Evolutionary conservation across 2,888 invertebrate species (phyloP), one percentile per base, ranked within the genome.

Genomic region (Lasioglossum lativentre): DNA sequence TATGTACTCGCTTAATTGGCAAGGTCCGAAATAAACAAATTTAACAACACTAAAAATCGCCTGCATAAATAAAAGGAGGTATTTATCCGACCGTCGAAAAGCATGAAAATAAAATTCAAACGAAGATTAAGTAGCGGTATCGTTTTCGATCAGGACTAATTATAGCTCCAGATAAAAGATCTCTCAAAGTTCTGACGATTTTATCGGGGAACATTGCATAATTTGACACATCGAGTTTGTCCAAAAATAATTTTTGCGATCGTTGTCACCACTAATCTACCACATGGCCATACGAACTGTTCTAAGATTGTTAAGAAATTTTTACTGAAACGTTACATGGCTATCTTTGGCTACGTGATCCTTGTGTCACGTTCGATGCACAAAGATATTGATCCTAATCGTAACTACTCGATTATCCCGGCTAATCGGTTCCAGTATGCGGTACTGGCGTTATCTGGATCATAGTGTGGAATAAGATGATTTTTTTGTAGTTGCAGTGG

Each of bases 381-480:
- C 27, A 16, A 1, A 27, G 16, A 27, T 59, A 14, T 27, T 2
- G 59, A 59, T 59, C 27, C 59, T 16, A n/a, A 59, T 59, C 27
- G 59, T 14, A 27, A 14, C 5, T 30, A 27, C 5, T 2, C 59
- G 52, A 27, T 27, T 30, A 16, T 27, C 38, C 14, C 76, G 68
- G 59, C 75, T 78, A 75, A 27, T 23, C 34, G 47, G 72, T 78
- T 73, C 68, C 78, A 75, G 78, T 72, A 80, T 75, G 59, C 56
- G 74, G 68, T 75, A 71, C 19, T 72, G 8, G n/a, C 14, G 73
- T 63, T 85, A 85, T 82, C 76, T 56, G 75, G 34, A 12, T 82
- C 76, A 76, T 63, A 34, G 72, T 5, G 47, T 23, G 30, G 14
- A 59, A 59, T 14, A 30, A 52, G 40, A 40, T 4, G 30, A 14